Evolutionary conservation across 2,888 invertebrate species (phyloP).

Genomic region (Thymelicus lineola): DNA sequence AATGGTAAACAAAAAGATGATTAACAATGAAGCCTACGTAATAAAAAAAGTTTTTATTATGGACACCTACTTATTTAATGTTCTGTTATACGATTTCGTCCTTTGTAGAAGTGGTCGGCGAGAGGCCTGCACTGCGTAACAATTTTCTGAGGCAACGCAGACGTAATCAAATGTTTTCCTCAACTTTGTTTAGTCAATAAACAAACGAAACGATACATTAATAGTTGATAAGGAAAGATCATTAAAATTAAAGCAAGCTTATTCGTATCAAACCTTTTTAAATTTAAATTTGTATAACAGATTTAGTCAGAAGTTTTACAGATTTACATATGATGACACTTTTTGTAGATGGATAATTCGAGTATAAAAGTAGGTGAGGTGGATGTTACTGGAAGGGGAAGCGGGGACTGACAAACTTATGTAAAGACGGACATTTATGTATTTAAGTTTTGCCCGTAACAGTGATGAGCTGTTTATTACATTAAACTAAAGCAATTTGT

Average conservation of each 20-base stretch:
- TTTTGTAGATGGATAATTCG: too few relatives aligned
- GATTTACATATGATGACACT: too few relatives aligned
- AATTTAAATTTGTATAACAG: too few relatives aligned
- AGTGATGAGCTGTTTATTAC: conserved; percentile 44
- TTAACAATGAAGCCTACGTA: background rate
- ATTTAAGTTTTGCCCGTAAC: conserved; percentile 41
- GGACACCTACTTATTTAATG: background rate
- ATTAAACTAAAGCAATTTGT: conserved; percentile 45
- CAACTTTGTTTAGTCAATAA: background rate
- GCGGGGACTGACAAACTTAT: conserved; percentile 30
- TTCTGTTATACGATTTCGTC: background rate
- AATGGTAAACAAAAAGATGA: background rate
- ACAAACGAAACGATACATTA: background rate
- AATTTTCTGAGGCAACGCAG: background rate
- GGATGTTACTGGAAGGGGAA: background rate
- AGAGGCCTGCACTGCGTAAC: background rate
- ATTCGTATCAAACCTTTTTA: too few relatives aligned
- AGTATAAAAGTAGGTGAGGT: too few relatives aligned
- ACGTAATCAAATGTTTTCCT: background rate
- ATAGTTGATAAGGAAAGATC: background rate
- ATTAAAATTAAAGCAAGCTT: background rate
- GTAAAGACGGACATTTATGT: conserved; percentile 43
- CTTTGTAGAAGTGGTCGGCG: background rate
- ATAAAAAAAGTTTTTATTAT: background rate
- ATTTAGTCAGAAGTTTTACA: too few relatives aligned